Conservation (phyloP, 2,113 vertebrate genomes). For the Cyphomyrus discorhynchus region DNA sequence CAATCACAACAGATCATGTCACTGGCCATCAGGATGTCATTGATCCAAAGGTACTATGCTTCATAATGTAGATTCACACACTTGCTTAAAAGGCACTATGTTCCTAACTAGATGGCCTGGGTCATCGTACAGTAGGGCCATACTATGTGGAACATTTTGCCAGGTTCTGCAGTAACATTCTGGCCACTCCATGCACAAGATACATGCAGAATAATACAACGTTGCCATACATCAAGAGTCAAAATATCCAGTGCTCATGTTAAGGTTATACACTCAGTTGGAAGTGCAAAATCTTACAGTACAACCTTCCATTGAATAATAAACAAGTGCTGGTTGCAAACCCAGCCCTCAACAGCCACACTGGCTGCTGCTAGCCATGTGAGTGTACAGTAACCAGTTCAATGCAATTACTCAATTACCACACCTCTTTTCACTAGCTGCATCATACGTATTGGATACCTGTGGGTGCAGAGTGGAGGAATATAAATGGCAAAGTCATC, state of each 20-base stretch:
- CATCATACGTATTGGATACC: neutral
- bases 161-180: neutral
- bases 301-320: neutral
- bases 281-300: neutral
- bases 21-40: neutral
- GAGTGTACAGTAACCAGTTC: neutral
- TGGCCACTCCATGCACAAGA: neutral
- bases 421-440: neutral
- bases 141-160: neutral
- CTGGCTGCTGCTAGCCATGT: neutral
- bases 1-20: neutral
- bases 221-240: neutral
- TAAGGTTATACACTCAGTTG: neutral
- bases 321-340: neutral
- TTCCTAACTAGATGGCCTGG: neutral
- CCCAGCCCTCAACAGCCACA: neutral
- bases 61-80: neutral
- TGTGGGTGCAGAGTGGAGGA: neutral
- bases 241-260: neutral
- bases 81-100: neutral
- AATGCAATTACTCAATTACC: neutral
- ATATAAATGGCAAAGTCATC: neutral
- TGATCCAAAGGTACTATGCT: neutral
- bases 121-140: neutral
- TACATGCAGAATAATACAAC: neutral